Base-by-base conservation (phyloP, 2,888 invertebrate genomes). In the Xanthorhoe designata region DNA sequence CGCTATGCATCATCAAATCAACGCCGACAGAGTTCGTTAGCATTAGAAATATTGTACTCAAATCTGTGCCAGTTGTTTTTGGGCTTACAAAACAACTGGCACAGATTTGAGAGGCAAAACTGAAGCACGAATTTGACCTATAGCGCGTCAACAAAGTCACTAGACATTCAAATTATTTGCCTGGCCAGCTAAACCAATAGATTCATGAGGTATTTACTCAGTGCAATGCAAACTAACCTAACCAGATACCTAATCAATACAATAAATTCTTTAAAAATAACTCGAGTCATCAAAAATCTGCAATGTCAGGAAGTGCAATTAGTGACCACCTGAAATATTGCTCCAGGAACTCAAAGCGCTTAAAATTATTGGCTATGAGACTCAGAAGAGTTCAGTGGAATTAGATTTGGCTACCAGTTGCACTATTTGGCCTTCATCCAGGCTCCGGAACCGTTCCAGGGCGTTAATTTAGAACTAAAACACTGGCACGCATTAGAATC, bases 1-100 rank as follows among this genome's bases (percentile, higher is more conserved):
- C 58, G 57, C 69, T 61, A 64, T 68, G 73, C 63, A 74, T 74
- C 74, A 73, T 74, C 73, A 66, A 66, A 68, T 70, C 58, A 71
- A 69, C 75, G 73, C 73, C 74, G 65, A 74, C 72, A 60, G 64
- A 68, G 73, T 74, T 73, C 73, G 72, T 77, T 77, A 64, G 66
- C 65, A 58, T 58, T 64, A 58, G 57, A 60, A 69, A 70, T 73
- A 69, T 66, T 68, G 63, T 61, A n/a, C n/a, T n/a, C n/a, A n/a
- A n/a, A n/a, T n/a, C n/a, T n/a, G n/a, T n/a, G n/a, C n/a, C n/a
- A n/a, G n/a, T n/a, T n/a, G n/a, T n/a, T n/a, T n/a, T n/a, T 64
- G 42, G 60, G 49, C 60, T 64, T 19, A 47, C 61, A 8, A 56
- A 65, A 66, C 60, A 62, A 58, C 62, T 64, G 58, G 61, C 68